These are phyloP conservation scores for Gallinago stenura DNA, from an alignment of 2,797 vertebrate species.

Conservation along the genomic window DNA sequence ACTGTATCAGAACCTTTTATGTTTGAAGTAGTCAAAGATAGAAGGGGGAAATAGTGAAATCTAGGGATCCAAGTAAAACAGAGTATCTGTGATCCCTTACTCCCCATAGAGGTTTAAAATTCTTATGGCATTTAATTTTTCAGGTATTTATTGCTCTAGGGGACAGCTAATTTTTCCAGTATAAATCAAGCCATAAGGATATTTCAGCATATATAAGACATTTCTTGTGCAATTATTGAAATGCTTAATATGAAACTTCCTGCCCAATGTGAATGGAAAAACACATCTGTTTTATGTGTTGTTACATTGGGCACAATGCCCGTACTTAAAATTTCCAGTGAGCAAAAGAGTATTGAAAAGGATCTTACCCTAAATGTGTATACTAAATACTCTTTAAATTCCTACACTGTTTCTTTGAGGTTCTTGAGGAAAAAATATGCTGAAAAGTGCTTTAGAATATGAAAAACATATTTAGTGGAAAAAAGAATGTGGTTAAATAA, in stretches of 20 bases:
- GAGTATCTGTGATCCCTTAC: conserved; percentile 40
- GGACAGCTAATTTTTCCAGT: conserved; percentile 65
- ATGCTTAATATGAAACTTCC: conserved; percentile 80
- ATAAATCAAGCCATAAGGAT: conserved; percentile 67
- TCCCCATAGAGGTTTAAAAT: conserved; percentile 57
- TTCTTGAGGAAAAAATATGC: conserved; percentile 39
- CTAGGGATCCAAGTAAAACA: conserved; percentile 56
- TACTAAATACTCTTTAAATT: conserved; percentile 63
- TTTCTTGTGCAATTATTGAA: conserved; percentile 75
- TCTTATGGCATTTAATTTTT: conserved; percentile 67
- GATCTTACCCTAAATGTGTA: conserved; percentile 56
- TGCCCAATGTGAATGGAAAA: conserved; percentile 77
- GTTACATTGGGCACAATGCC: conserved; percentile 77
- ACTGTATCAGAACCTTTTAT: conserved; percentile 5
- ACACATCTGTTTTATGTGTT: conserved; percentile 80
- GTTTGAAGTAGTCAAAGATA: conserved; percentile 17
- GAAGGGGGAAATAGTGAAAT: conserved; percentile 22
- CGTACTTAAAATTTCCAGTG: conserved; percentile 73
- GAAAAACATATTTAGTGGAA: conserved; percentile 54
- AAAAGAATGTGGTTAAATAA: conserved; percentile 49
- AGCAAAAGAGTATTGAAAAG: conserved; percentile 58
- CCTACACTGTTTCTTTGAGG: conserved; percentile 45
- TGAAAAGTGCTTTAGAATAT: conserved; percentile 59
- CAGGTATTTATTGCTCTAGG: conserved; percentile 66
- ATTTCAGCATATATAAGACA: conserved; percentile 70